Conservation (phyloP, 2,888 invertebrate genomes). For the Hylaea fasciaria region DNA sequence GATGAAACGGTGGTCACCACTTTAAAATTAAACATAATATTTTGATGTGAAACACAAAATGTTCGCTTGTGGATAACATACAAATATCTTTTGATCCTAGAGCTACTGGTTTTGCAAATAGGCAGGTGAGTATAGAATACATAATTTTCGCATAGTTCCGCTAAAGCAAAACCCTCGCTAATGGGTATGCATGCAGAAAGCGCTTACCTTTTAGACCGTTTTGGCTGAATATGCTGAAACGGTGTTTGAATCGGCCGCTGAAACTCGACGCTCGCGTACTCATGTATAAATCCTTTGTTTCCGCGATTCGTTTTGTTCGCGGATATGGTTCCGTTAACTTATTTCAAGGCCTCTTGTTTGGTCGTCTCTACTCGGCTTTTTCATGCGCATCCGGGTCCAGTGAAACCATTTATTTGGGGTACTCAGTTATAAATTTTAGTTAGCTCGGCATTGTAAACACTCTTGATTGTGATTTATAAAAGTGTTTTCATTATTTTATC, state of each 20-base stretch:
- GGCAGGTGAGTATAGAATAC: too few species aligned
- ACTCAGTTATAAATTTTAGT: conserved; percentile 20
- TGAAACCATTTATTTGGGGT: conserved; percentile 14
- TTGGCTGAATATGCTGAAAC: background rate
- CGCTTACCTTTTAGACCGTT: background rate
- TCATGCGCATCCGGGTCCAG: conserved; percentile 1
- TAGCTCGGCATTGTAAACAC: background rate
- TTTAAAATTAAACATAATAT: too few species aligned
- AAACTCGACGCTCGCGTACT: conserved; percentile 7
- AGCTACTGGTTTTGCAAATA: too few species aligned
- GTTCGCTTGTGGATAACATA: too few species aligned
- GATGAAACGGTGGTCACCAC: too few species aligned
- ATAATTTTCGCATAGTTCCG: too few species aligned
- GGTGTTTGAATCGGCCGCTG: background rate
- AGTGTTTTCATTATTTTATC: background rate
- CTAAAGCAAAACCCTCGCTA: background rate
- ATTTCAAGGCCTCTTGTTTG: conserved; percentile 8
- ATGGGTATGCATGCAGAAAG: conserved; percentile 1
- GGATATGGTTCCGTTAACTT: conserved; percentile 7
- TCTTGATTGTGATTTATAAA: background rate
- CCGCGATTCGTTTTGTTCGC: conserved; percentile 16
- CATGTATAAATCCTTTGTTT: conserved; percentile 20
- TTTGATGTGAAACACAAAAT: too few species aligned
- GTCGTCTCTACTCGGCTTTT: conserved; percentile 14
- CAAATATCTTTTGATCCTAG: too few species aligned